Conservation (phyloP, 2,888 invertebrate genomes). For the Andrena praecox region DNA sequence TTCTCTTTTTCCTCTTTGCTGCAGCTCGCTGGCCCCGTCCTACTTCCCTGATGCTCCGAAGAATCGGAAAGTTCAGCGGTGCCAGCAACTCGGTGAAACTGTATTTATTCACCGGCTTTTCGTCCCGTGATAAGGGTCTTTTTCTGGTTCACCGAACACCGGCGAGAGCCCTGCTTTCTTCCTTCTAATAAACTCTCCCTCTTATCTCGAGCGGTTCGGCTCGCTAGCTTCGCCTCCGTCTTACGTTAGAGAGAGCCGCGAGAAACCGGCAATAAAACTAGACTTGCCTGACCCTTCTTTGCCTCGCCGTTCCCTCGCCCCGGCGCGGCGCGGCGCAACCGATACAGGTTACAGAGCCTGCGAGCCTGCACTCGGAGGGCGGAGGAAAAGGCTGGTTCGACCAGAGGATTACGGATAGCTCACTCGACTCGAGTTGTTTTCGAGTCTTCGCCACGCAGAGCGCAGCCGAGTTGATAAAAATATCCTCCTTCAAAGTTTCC, state of each 20-base stretch:
- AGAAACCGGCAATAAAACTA: conserved; percentile 48
- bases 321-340: neutral
- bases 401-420: neutral
- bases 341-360: neutral
- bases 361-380: neutral
- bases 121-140: conserved; percentile 61
- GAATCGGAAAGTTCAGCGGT: conserved; percentile 57
- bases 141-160: conserved; percentile 53
- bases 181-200: conserved; percentile 62
- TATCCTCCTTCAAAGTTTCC: no score
- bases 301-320: neutral
- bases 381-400: neutral
- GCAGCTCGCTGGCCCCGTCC: neutral
- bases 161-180: conserved; percentile 18
- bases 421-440: no score
- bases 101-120: conserved; percentile 67
- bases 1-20: neutral
- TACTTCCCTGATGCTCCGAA: conserved; percentile 32
- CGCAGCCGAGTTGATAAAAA: no score
- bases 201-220: conserved; percentile 55
- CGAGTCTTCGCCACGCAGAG: no score
- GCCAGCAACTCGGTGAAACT: conserved; percentile 51
- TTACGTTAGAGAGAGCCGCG: conserved; percentile 10
- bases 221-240: conserved; percentile 25
- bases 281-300: conserved; percentile 11